phyloP scores from a whole-genome alignment of 2,797 vertebrate genomes.

The Epinephelus malabaricus region DNA sequence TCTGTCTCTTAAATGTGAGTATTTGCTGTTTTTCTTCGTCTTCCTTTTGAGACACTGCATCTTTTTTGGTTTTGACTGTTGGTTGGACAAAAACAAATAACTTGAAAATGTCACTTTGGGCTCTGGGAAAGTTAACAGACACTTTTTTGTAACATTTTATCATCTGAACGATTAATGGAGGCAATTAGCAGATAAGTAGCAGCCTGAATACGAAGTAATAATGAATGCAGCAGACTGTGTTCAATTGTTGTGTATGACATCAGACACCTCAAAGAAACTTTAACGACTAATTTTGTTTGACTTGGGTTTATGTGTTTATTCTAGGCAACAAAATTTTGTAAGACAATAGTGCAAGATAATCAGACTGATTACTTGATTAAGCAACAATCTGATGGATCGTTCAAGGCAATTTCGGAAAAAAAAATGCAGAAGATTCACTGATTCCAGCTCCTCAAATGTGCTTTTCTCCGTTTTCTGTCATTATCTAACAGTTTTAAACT shows the following conservation, averaged over 20 bases:
- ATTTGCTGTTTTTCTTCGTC: background rate
- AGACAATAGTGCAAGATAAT: background rate
- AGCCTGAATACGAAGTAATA: background rate
- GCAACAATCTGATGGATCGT: background rate
- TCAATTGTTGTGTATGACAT: background rate
- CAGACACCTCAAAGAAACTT: background rate
- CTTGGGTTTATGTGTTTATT: background rate
- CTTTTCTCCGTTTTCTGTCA: background rate
- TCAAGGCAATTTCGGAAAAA: background rate
- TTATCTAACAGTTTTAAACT: background rate
- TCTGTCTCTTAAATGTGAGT: background rate
- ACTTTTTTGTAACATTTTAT: background rate
- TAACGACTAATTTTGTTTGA: background rate
- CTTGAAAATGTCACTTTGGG: background rate
- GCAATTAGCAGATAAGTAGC: background rate
- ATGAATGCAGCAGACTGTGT: background rate
- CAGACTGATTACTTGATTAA: background rate
- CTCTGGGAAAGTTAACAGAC: background rate
- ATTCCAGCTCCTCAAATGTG: background rate
- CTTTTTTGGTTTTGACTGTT: background rate
- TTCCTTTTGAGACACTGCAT: background rate
- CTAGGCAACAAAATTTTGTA: no score
- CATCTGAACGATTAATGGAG: background rate
- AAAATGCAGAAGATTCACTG: background rate
- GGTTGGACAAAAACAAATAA: background rate